Evolutionary conservation across 2,113 vertebrate genomes (phyloP).

Genomic region (Salvelinus alpinus): DNA sequence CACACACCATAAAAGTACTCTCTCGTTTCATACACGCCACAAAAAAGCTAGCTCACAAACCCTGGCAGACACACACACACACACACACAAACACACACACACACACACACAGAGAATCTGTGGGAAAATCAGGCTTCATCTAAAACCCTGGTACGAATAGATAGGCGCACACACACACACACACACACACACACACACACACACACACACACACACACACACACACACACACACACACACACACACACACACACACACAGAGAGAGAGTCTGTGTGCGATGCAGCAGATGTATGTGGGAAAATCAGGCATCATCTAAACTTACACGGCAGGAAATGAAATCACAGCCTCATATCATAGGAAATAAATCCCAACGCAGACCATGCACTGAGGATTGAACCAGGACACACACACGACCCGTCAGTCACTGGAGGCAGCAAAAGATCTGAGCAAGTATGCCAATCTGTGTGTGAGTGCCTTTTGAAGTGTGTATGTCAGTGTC

Average conservation of each 20-base stretch:
- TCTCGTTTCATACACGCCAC: conserved; percentile 38
- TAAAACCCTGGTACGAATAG: conserved; percentile 40
- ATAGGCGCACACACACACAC: conserved; percentile 21
- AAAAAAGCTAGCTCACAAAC: neutral
- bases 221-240: conserved; percentile 13
- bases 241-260: no score
- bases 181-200: conserved; percentile 3
- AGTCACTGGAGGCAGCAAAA: conserved; percentile 26
- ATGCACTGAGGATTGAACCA: conserved; percentile 6
- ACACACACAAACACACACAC: no score
- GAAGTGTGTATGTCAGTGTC: conserved; percentile 4
- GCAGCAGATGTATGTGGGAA: conserved; percentile 72
- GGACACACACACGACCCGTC: conserved; percentile 4
- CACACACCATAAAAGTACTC: conserved; percentile 20
- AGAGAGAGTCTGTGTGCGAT: conserved; percentile 31
- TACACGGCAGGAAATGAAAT: conserved; percentile 59
- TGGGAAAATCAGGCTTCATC: conserved; percentile 65
- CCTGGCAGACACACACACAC: conserved; percentile 22
- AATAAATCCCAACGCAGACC: conserved; percentile 52
- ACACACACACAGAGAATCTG: neutral
- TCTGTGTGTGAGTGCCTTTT: neutral
- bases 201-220: neutral
- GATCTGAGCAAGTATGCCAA: conserved; percentile 31
- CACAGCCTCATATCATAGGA: conserved; percentile 45
- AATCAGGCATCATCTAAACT: conserved; percentile 57